phyloP scores from a whole-genome alignment of 2,113 vertebrate genomes.

The Albula goreensis region DNA sequence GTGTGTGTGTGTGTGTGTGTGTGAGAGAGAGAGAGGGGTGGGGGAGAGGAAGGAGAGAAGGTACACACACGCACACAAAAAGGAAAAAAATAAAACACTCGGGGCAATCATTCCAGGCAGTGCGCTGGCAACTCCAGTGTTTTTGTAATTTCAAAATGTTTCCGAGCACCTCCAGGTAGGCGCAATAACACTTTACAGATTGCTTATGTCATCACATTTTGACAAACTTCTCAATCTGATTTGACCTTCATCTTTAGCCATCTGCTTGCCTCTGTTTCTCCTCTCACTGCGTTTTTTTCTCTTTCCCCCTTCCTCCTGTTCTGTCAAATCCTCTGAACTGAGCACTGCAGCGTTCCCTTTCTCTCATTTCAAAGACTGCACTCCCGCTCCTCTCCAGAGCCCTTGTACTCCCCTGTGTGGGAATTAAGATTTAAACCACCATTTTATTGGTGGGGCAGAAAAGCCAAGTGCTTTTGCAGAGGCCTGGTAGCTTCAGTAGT shows the following conservation, averaged over 20 bases:
- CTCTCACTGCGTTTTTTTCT: conserved; percentile 45
- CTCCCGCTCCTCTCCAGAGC: conserved; percentile 13
- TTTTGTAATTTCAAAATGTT: conserved; percentile 98
- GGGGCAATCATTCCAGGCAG: conserved; percentile 91
- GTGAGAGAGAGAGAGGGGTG: conserved; percentile 24
- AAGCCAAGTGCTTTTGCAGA: conserved; percentile 18
- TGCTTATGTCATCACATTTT: conserved; percentile 98
- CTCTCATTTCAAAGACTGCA: conserved; percentile 14
- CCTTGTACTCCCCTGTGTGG: background rate
- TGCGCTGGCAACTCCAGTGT: conserved; percentile 81
- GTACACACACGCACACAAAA: conserved; percentile 33
- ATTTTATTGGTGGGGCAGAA: conserved; percentile 24
- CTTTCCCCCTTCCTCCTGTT: conserved; percentile 63
- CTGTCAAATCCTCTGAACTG: conserved; percentile 37
- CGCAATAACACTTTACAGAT: conserved; percentile 97
- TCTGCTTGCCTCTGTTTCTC: conserved; percentile 85
- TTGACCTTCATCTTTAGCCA: conserved; percentile 97
- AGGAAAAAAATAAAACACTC: conserved; percentile 75
- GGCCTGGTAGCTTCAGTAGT: conserved; percentile 11
- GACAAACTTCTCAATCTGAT: conserved; percentile 98
- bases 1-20: conserved; percentile 41
- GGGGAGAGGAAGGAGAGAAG: conserved; percentile 59
- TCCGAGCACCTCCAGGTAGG: conserved; percentile 93
- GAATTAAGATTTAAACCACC: conserved; percentile 31
- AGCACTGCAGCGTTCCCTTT: conserved; percentile 37